phyloP scores from a whole-genome alignment of 2,888 invertebrate genomes.

The Acholoe squamosa region DNA sequence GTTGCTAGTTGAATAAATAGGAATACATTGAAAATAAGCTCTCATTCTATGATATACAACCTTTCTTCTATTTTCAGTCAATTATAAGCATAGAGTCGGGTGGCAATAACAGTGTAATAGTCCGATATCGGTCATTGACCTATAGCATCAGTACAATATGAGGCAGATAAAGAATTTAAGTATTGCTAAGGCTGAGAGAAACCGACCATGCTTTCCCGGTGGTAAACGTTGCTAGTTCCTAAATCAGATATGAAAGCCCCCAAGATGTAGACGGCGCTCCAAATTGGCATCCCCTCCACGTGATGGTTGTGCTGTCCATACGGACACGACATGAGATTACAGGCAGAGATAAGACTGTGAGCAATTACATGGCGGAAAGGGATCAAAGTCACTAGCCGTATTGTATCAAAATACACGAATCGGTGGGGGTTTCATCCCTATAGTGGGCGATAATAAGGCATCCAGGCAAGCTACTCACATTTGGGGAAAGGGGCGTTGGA shows the following conservation, averaged over 20 bases:
- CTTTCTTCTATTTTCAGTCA: too few species aligned
- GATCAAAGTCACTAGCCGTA: not conserved
- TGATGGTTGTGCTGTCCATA: not conserved
- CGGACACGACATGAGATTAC: not conserved
- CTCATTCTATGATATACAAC: too few species aligned
- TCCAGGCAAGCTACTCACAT: not conserved
- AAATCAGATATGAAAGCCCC: not conserved
- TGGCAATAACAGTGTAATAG: too few species aligned
- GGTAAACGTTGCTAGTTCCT: too few species aligned
- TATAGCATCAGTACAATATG: too few species aligned
- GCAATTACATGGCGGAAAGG: not conserved
- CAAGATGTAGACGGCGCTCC: not conserved
- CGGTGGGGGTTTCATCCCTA: not conserved
- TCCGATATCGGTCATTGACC: too few species aligned
- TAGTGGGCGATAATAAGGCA: conserved; percentile 7
- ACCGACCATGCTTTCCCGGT: too few species aligned
- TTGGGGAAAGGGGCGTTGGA: not conserved
- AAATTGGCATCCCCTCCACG: not conserved
- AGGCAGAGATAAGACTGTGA: not conserved
- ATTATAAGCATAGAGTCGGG: too few species aligned
- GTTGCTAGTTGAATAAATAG: too few species aligned
- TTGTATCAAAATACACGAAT: conserved; percentile 6
- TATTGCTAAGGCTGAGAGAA: too few species aligned
- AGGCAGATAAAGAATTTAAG: too few species aligned
- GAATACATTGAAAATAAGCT: too few species aligned